Conservation (phyloP, 1,140 invertebrate species). For the Carposina sasakii region DNA sequence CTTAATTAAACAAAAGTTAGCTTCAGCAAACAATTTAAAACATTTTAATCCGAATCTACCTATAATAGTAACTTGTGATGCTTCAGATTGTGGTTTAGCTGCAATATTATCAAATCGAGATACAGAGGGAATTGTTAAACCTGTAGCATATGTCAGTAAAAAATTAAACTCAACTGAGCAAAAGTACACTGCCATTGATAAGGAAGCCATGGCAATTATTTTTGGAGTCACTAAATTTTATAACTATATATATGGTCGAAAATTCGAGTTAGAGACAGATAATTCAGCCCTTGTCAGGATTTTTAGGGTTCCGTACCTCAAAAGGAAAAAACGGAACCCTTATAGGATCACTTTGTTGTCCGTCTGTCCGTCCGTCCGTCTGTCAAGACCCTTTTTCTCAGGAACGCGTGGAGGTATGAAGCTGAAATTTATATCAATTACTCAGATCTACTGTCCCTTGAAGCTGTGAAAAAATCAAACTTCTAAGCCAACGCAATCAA, state of each 20-base stretch:
- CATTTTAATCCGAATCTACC: slow-evolving; percentile 11
- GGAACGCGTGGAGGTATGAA: too few relatives aligned
- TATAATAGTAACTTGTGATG: slow-evolving; percentile 13
- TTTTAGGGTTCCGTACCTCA: too few relatives aligned
- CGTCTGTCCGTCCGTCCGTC: too few relatives aligned
- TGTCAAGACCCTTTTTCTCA: too few relatives aligned
- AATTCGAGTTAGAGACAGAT: slow-evolving; percentile 27
- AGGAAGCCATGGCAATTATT: slow-evolving; percentile 24
- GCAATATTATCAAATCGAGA: slow-evolving; percentile 12
- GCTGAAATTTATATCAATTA: too few relatives aligned
- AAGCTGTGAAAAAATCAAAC: too few relatives aligned
- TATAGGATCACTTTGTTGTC: too few relatives aligned
- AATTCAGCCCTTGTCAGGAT: slow-evolving; percentile 27
- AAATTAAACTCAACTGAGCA: slow-evolving; percentile 7
- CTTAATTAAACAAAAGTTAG: slow-evolving; percentile 11
- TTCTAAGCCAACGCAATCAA: too few relatives aligned
- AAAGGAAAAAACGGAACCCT: too few relatives aligned
- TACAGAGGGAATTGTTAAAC: slow-evolving; percentile 6
- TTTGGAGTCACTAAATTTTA: slow-evolving; percentile 32
- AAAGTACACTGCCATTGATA: slow-evolving; percentile 14
- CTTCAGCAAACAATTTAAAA: slow-evolving; percentile 4
- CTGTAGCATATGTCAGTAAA: slow-evolving; percentile 14
- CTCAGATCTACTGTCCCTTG: too few relatives aligned
- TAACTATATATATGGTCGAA: slow-evolving; percentile 4
- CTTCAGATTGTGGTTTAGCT: slow-evolving; percentile 6